Percentiles rank a stretch among this genome's conserved stretches.
These are phyloP conservation scores for Liposcelis brunnea DNA, from an alignment of 2,888 invertebrate genomes.

Conservation along the genomic window DNA sequence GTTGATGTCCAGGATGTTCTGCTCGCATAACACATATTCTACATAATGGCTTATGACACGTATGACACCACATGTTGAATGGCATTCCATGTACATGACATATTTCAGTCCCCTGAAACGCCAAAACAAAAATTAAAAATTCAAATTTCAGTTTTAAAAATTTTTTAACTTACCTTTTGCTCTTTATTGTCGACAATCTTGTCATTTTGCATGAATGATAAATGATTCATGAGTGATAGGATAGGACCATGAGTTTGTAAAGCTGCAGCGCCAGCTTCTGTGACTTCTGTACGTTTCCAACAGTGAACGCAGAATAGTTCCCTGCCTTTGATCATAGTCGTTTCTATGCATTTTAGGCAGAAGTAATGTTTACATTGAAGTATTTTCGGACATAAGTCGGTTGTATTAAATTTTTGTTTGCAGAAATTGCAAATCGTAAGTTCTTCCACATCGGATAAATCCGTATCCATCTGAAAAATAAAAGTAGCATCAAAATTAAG, in stretches of 20 bases:
- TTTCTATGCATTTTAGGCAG: constrained; percentile 55
- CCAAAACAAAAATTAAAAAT: constrained; percentile 4
- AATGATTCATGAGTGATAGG: constrained; percentile 45
- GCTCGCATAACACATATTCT: constrained; percentile 46
- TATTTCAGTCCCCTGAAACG: constrained; percentile 31
- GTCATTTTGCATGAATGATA: constrained; percentile 38
- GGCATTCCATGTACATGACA: constrained; percentile 58
- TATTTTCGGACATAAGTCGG: constrained; percentile 52
- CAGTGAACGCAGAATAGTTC: constrained; percentile 55
- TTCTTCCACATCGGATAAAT: constrained; percentile 51
- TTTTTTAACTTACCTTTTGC: constrained; percentile 24
- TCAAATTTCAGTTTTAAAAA: background rate
- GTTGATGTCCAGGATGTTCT: constrained; percentile 47
- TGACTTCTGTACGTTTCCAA: constrained; percentile 53
- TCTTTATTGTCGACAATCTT: constrained; percentile 22
- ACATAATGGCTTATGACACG: constrained; percentile 44
- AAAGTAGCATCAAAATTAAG: too few relatives aligned
- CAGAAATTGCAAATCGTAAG: constrained; percentile 57
- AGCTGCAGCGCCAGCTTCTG: constrained; percentile 46
- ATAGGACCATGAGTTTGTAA: constrained; percentile 51
- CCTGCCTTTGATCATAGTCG: constrained; percentile 43
- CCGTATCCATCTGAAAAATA: constrained; percentile 32
- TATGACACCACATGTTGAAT: constrained; percentile 49
- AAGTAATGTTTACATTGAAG: constrained; percentile 61
- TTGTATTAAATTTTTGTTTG: constrained; percentile 56